These are phyloP conservation scores for Egretta garzetta DNA, from an alignment of 2,113 vertebrate genomes.

Conservation along the genomic window DNA sequence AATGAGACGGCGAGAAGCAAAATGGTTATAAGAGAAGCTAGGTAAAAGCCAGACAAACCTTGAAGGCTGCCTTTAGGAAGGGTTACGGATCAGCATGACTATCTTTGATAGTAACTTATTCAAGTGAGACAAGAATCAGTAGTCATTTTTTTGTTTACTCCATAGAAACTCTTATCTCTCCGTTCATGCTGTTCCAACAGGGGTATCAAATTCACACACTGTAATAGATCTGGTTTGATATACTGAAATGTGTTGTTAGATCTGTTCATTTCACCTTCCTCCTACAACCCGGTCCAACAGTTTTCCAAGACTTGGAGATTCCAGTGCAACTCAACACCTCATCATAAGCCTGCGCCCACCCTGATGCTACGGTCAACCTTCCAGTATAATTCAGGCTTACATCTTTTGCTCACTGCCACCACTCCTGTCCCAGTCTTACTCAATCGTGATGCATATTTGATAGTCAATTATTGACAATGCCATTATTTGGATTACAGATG, in stretches of 20 bases:
- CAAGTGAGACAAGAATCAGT: neutral
- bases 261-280: neutral
- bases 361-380: neutral
- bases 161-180: neutral
- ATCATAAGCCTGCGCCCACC: neutral
- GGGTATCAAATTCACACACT: accelerated
- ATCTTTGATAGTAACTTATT: neutral
- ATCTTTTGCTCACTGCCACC: neutral
- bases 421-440: neutral
- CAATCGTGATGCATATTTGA: neutral
- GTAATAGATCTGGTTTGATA: accelerated
- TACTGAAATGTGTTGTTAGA: neutral
- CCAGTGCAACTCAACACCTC: neutral
- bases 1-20: neutral
- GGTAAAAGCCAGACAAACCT: neutral
- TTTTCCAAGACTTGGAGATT: neutral
- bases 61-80: neutral
- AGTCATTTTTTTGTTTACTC: neutral
- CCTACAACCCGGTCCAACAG: neutral
- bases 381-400: neutral
- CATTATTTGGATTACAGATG: neutral
- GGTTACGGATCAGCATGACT: neutral
- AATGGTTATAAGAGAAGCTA: neutral
- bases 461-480: neutral
- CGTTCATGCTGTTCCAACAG: neutral